A percentile compares a stretch with the other conserved stretches of the same genome.
phyloP scores from a whole-genome alignment of 2,797 vertebrate genomes.

The Sphenopsis melanotis region DNA sequence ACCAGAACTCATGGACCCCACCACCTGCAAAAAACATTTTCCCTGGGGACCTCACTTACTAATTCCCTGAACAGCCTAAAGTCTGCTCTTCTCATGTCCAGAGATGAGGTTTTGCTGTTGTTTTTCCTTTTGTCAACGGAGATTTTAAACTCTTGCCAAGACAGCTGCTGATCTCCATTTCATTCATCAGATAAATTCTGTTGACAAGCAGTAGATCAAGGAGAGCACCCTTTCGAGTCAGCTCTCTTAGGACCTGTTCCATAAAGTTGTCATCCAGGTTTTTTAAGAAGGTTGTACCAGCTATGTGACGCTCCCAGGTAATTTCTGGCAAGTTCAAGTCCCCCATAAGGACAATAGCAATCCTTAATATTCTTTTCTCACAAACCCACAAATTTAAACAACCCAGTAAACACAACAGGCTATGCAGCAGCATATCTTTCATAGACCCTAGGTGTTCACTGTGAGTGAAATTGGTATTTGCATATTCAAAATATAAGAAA shows the following conservation, averaged over 20 bases:
- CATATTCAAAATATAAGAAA: background rate
- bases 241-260: background rate
- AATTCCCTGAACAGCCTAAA: background rate
- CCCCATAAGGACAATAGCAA: too few species aligned
- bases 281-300: background rate
- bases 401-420: background rate
- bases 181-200: rapidly evolving
- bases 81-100: background rate
- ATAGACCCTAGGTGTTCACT: background rate
- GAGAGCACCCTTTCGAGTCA: background rate
- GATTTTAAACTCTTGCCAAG: background rate
- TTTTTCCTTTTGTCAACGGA: background rate
- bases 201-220: background rate
- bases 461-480: background rate
- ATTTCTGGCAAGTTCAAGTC: background rate
- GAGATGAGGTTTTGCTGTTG: background rate
- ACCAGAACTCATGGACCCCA: background rate
- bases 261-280: background rate
- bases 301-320: background rate
- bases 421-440: background rate
- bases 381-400: background rate
- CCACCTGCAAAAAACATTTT: background rate
- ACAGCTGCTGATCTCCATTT: rapidly evolving
- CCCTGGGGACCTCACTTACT: background rate
- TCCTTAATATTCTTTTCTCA: background rate